Base-by-base conservation (phyloP, 2,113 vertebrate species). In the Aepyceros melampus region DNA sequence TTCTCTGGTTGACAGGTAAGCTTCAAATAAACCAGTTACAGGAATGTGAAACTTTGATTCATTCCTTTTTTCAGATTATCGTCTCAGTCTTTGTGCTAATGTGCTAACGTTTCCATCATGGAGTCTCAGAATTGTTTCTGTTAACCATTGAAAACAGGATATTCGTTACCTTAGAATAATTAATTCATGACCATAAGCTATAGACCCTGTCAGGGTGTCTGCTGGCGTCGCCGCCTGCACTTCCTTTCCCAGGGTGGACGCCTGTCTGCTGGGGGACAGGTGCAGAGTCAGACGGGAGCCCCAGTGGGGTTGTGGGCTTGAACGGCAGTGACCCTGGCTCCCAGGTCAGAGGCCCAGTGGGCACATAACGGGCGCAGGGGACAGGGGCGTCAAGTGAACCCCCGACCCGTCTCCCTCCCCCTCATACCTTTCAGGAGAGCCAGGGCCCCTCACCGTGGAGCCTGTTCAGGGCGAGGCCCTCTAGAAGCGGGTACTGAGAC, bases 21-120 rank as follows among this genome's bases (percentile, higher is more conserved):
- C 64, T 87, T 87, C 49, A 9, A 94, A 85, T 84, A 94, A 95
- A 81, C 33, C 21, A 90, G 29, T 55, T 51, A 23, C 36, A 74
- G 56, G 45, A 45, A n/a, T 84, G 33, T 82, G 40, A 76, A 47
- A 97, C 36, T 79, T 82, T 64, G 84, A 51, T 67, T 83, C 16
- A 40, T 9, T 60, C n/a, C 49, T 64, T 12, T 88, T 78, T 95
- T 89, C 71, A 76, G 43, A 84, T 55, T 23, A 7, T 86, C 40
- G 5, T 64, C 85, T 92, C 58, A 33, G 1, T 86, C 43, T 81
- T 83, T 33, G 29, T 49, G 88, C 67, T 40, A 40, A 40, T 12
- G 5, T 64, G 47, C 56, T 82, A 45, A 76, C 0, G 2, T 29
- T 40, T 6, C n/a, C 60, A 10, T 89, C 7, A 0, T 33, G 6